A percentile compares a stretch with the other conserved stretches of the same genome.
Evolutionary conservation across 2,113 vertebrate genomes (phyloP).

Genomic region (Phrynosoma platyrhinos): DNA sequence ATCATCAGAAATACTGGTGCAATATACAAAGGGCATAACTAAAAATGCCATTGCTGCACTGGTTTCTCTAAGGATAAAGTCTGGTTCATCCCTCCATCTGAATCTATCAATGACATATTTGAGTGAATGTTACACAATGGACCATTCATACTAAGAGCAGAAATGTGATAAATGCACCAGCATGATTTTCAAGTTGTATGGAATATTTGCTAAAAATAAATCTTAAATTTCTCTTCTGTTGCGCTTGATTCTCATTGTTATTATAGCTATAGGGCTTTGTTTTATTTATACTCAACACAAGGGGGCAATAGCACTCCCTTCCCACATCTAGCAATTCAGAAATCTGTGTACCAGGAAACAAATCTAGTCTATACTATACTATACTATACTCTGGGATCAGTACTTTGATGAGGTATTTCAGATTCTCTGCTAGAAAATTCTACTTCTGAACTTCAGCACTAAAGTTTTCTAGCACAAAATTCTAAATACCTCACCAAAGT

Average conservation of each 20-base stretch:
- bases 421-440: too few species aligned
- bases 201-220: background rate
- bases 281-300: constrained; percentile 28
- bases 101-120: too few species aligned
- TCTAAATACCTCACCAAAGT: too few species aligned
- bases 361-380: background rate
- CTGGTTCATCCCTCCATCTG: too few species aligned
- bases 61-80: too few species aligned
- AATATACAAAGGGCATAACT: background rate
- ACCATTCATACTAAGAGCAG: background rate
- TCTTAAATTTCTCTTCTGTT: background rate
- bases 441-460: too few species aligned
- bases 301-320: constrained; percentile 39
- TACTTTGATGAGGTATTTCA: too few species aligned
- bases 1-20: background rate
- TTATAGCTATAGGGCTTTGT: too few species aligned
- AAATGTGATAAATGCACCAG: background rate
- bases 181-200: too few species aligned
- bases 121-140: background rate
- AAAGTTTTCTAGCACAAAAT: too few species aligned
- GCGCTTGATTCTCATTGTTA: background rate
- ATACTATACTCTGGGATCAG: too few species aligned
- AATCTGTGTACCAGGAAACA: background rate
- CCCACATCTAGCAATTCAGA: accelerated
- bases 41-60: too few species aligned